phyloP scores from a whole-genome alignment of 2,888 invertebrate genomes.

The Orthonychiurus folsomi region DNA sequence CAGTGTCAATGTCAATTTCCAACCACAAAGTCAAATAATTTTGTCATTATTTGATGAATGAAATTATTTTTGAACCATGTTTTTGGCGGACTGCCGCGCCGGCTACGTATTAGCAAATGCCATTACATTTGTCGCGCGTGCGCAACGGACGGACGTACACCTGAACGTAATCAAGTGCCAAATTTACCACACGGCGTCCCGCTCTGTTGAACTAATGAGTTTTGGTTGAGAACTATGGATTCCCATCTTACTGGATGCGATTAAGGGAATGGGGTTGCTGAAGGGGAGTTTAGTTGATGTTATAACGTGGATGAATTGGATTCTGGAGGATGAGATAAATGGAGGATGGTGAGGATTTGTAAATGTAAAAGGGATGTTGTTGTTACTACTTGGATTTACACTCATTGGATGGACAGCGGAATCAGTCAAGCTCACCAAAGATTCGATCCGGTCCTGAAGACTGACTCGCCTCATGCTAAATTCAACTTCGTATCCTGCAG shows the following conservation, averaged over 20 bases:
- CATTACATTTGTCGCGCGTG: no score
- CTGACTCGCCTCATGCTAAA: no score
- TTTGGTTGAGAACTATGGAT: background rate
- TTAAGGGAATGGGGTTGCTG: background rate
- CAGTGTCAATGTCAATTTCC: no score
- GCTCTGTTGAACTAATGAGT: background rate
- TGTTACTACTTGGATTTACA: background rate
- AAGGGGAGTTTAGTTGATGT: background rate
- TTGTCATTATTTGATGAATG: no score
- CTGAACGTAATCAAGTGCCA: background rate
- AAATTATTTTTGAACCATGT: no score
- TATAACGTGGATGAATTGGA: no score
- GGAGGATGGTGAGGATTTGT: background rate
- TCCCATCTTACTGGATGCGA: background rate
- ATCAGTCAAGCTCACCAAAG: slow-evolving; percentile 29
- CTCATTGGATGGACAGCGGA: slow-evolving; percentile 28
- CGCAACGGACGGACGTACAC: no score
- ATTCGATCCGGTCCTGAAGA: slow-evolving; percentile 19
- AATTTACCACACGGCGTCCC: background rate
- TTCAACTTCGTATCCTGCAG: no score
- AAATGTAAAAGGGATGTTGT: background rate
- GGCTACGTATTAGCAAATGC: no score
- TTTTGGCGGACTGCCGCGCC: background rate
- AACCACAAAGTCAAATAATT: no score
- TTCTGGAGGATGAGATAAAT: background rate